phyloP scores from a whole-genome alignment of 2,888 invertebrate species.

The Ophonus ardosiacus region DNA sequence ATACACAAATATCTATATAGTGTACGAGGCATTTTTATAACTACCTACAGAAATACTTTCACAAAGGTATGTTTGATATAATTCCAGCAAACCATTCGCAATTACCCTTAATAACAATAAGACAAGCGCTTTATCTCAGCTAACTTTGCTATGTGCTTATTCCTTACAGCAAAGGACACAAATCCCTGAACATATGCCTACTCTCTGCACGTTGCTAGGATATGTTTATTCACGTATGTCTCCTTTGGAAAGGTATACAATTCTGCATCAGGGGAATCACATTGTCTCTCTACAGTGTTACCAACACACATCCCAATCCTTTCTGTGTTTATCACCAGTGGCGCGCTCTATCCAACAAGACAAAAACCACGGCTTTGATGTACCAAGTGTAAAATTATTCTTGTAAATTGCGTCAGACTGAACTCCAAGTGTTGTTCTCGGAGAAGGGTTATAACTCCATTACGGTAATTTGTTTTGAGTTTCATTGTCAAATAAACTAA shows the following conservation, averaged over 20 bases:
- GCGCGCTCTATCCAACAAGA: not conserved
- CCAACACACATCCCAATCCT: not conserved
- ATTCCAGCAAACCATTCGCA: no score
- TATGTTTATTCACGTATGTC: not conserved
- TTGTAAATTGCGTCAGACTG: not conserved
- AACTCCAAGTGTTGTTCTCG: not conserved
- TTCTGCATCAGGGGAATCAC: not conserved
- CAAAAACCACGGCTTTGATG: conserved; percentile 23
- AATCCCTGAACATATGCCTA: not conserved
- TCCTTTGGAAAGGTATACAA: not conserved
- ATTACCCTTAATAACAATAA: no score
- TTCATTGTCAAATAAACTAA: not conserved
- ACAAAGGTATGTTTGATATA: no score
- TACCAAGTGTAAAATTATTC: conserved; percentile 6
- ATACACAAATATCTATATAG: no score
- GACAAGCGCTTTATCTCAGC: not conserved
- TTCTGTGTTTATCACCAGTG: conserved; percentile 11
- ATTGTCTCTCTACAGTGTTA: conserved; percentile 21
- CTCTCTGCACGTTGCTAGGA: not conserved
- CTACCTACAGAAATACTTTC: no score
- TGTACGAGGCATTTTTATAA: no score
- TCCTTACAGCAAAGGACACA: not conserved
- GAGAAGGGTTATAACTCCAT: not conserved
- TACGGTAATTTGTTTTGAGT: not conserved
- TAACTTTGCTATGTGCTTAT: not conserved